phyloP scores from a whole-genome alignment of 2,888 invertebrate species.

The Xestia c-nigrum region DNA sequence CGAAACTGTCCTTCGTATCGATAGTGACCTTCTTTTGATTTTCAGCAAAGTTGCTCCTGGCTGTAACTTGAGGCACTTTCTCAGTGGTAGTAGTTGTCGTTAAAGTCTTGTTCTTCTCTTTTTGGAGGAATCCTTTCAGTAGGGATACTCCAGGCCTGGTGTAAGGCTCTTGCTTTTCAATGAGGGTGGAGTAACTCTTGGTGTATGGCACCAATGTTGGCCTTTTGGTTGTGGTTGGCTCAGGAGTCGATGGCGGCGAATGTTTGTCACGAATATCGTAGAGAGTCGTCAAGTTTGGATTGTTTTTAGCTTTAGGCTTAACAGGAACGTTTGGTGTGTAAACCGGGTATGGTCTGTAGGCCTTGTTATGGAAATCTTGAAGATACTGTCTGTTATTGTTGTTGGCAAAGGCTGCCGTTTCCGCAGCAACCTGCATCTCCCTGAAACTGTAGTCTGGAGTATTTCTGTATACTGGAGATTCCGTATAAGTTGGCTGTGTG shows the following conservation, averaged over 20 bases:
- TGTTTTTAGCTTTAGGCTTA: slow-evolving; percentile 79
- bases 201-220: slow-evolving; percentile 86
- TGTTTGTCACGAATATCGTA: slow-evolving; percentile 84
- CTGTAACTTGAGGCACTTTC: slow-evolving; percentile 74
- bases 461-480: slow-evolving; percentile 81
- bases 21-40: slow-evolving; percentile 72
- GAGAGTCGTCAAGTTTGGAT: slow-evolving; percentile 85
- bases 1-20: slow-evolving; percentile 79
- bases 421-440: slow-evolving; percentile 94
- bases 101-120: slow-evolving; percentile 82
- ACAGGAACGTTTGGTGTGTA: slow-evolving; percentile 81
- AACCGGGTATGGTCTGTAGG: slow-evolving; percentile 85
- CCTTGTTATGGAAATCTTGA: slow-evolving; percentile 84
- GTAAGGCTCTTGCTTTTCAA: slow-evolving; percentile 83
- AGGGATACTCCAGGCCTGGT: slow-evolving; percentile 87
- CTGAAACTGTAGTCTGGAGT: slow-evolving; percentile 84
- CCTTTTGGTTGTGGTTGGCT: slow-evolving; percentile 84
- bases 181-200: slow-evolving; percentile 79
- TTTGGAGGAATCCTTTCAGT: slow-evolving; percentile 82
- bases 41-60: slow-evolving; percentile 72
- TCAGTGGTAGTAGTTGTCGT: slow-evolving; percentile 74
- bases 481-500: slow-evolving; percentile 80
- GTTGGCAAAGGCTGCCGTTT: slow-evolving; percentile 94
- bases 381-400: slow-evolving; percentile 86
- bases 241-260: slow-evolving; percentile 63